phyloP scores from a whole-genome alignment of 2,797 vertebrate genomes.

The Galagoides demidoff region DNA sequence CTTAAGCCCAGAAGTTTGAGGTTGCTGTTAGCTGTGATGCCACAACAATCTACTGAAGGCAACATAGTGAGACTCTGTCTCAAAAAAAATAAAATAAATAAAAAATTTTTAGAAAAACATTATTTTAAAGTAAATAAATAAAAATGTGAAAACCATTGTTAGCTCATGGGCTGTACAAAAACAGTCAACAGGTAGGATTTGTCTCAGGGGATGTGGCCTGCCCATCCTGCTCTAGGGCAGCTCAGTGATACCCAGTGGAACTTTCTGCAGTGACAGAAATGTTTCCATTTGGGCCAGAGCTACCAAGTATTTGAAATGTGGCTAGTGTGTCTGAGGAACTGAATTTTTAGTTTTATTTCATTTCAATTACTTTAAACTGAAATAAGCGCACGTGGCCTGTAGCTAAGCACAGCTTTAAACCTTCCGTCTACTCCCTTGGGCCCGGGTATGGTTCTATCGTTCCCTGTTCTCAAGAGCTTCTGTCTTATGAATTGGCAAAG shows the following conservation, averaged over 20 bases:
- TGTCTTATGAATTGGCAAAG: not conserved
- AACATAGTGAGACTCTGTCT: too few relatives aligned
- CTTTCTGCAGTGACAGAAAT: not conserved
- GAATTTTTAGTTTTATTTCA: not conserved
- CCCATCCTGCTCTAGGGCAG: not conserved
- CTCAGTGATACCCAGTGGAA: not conserved
- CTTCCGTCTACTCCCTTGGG: not conserved
- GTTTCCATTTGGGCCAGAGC: accelerated
- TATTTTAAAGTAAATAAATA: not conserved
- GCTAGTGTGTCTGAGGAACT: not conserved
- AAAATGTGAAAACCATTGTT: not conserved
- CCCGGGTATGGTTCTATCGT: not conserved
- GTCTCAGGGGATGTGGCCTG: accelerated
- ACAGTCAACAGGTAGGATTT: not conserved
- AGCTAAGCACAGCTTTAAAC: not conserved
- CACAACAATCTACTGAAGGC: too few relatives aligned
- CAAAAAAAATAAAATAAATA: not conserved
- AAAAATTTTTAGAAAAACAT: not conserved
- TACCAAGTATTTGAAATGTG: not conserved
- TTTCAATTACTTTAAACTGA: constrained; percentile 22
- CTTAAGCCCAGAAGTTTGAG: too few relatives aligned
- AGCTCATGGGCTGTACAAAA: not conserved
- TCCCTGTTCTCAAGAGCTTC: not conserved
- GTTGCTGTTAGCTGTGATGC: too few relatives aligned
- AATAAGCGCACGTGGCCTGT: not conserved